Evolutionary conservation across 2,113 vertebrate genomes (phyloP), one percentile per base, ranked within the genome.

Genomic region (Neopipo cinnamomea): DNA sequence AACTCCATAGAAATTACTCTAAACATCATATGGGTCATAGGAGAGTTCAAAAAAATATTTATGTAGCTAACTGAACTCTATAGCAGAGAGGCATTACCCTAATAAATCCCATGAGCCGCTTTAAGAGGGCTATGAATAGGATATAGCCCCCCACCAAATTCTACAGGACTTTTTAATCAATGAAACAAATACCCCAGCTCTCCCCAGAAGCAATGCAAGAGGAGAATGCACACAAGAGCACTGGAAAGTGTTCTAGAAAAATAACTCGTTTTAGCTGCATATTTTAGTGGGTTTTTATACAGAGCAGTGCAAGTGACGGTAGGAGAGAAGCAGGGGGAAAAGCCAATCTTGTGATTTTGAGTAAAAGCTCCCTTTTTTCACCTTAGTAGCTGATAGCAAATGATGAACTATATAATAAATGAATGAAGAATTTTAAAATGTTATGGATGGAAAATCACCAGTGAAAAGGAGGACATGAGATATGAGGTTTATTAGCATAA

Each of bases 1-100:
- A 94, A 70, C 56, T 63, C 63, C 67, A 77, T 27, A 93, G 84
- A 94, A 93, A 83, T 93, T 84, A 93, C 50, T 92, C 59, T 71
- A 88, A 95, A 93, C 33, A 94, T 67, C 33, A 68, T 50, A 91
- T 5, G 50, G 70, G 85, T 93, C 89, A 89, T 15, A 80, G 19
- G 11, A 88, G 44, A 91, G 77, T 93, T 93, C 27, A 94, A 87
- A 93, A 75, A 72, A 94, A 82, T 89, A 87, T 91, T 95, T 90
- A 65, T 63, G 15, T 41, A 86, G 85, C 67, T 79, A 85, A 95
- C 53, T 75, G 50, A 94, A 88, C 89, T 91, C 53, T 94, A 46
- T 35, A 87, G 58, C 53, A 68, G 70, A 91, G 35, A 75, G 44
- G 14, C 37, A 85, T 65, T 91, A 91, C 33, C 22, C 24, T 49